Base-by-base conservation (phyloP, 2,888 invertebrate species). In the Aspidiotus destructor region DNA sequence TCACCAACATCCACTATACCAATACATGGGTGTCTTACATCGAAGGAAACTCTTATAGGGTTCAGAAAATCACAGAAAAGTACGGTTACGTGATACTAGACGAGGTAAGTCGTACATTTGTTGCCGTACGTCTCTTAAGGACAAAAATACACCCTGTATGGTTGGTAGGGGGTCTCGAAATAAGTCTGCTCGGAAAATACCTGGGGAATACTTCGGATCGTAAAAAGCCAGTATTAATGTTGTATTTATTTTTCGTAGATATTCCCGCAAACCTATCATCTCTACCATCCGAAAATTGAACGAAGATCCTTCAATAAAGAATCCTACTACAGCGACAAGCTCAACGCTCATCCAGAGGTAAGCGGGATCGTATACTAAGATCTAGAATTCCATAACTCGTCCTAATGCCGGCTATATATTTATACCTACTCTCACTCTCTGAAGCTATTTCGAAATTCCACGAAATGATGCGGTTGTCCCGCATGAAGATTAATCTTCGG, bases 201-300 rank as follows among this genome's bases (percentile, higher is more conserved):
- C 28, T 28, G 28, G 28, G 28, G 28, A 28, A 28, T 28, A 28
- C 2, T 28, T 28, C 28, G 28, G 5, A 28, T 28, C 28, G 1
- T 28, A 28, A n/a, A n/a, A n/a, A n/a, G n/a, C n/a, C n/a, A n/a
- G n/a, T 28, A 28, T 28, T 28, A 28, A 28, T 28, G 28, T 28
- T 28, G 5, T 5, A 60, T 41, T 70, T 52, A 81, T 84, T 48
- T 65, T 57, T 5, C 40, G n/a, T 84, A 95, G 94, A 93, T 95
- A 77, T 85, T 92, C 78, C 85, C 85, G 74, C 87, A 90, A 77
- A 87, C 88, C 79, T 93, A 88, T 79, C 89, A 91, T 77, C 87
- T 94, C 78, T 85, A 86, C 74, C 93, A 94, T 79, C 83, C 83
- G 74, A 83, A 84, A 72, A 85, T 94, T 72, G 81, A 85, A 71